phyloP scores from a whole-genome alignment of 2,113 vertebrate species.

The Dolichotis patagonum region DNA sequence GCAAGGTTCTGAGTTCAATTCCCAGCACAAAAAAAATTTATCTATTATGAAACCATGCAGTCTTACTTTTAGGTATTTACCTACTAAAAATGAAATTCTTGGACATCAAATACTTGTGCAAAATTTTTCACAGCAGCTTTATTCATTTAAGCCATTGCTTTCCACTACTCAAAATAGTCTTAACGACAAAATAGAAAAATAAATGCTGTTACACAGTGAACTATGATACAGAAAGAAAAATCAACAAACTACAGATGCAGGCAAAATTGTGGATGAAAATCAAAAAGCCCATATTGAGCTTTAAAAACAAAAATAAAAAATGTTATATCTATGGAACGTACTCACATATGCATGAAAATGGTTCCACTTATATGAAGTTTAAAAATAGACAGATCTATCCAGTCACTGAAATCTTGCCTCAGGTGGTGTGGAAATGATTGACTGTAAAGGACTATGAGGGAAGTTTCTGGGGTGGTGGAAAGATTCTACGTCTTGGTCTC shows the following conservation, averaged over 20 bases:
- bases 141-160: neutral
- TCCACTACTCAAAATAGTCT: neutral
- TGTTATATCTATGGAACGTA: neutral
- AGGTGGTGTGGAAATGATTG: neutral
- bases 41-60: neutral
- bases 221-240: neutral
- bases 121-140: neutral
- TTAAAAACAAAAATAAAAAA: neutral
- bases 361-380: neutral
- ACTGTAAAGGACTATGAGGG: neutral
- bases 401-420: neutral
- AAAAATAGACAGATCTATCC: neutral
- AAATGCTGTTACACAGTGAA: neutral
- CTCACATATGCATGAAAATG: neutral
- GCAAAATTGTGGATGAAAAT: neutral
- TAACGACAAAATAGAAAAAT: neutral
- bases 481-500: neutral
- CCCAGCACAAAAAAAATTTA: too few species aligned
- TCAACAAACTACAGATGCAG: neutral
- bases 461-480: neutral
- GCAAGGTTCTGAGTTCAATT: too few species aligned
- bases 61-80: neutral
- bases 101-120: neutral
- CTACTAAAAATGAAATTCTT: neutral
- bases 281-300: neutral